Percentiles rank a stretch among this genome's conserved stretches.
These are phyloP conservation scores for Drosophila nigromelanica DNA, from an alignment of 1,140 invertebrate species.

Conservation along the genomic window DNA sequence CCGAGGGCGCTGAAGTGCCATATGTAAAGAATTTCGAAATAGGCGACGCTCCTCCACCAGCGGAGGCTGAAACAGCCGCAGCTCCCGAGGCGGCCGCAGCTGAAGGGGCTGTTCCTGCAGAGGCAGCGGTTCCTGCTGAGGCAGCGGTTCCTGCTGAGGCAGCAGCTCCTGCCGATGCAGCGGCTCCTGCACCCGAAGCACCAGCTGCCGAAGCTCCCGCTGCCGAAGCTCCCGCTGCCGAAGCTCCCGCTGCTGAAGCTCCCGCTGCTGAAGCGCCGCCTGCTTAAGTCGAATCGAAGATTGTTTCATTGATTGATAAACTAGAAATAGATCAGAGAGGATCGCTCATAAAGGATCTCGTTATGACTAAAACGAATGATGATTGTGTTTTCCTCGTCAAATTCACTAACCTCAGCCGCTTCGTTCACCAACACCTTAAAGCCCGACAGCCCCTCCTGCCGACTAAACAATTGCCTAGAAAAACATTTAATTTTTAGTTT, in stretches of 20 bases:
- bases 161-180: constrained; percentile 76
- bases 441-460: neutral
- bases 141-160: constrained; percentile 58
- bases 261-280: constrained; percentile 55
- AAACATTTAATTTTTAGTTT: constrained; percentile 54
- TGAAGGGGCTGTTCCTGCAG: constrained; percentile 83
- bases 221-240: constrained; percentile 47
- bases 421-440: constrained; percentile 12
- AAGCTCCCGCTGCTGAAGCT: constrained; percentile 48
- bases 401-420: constrained; percentile 56
- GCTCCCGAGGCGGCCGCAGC: constrained; percentile 47
- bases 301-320: constrained; percentile 26
- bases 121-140: constrained; percentile 74
- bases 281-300: constrained; percentile 40
- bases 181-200: too few species aligned
- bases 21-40: constrained; percentile 82
- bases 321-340: constrained; percentile 53
- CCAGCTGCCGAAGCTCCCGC: constrained; percentile 61
- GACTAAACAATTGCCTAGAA: constrained; percentile 13
- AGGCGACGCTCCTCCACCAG: constrained; percentile 65
- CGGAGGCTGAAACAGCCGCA: constrained; percentile 65
- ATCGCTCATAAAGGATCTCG: constrained; percentile 57
- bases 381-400: constrained; percentile 51
- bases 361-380: constrained; percentile 44
- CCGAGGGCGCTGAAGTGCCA: constrained; percentile 84